phyloP scores from a whole-genome alignment of 2,888 invertebrate species.

The Drosophila macrospina region DNA sequence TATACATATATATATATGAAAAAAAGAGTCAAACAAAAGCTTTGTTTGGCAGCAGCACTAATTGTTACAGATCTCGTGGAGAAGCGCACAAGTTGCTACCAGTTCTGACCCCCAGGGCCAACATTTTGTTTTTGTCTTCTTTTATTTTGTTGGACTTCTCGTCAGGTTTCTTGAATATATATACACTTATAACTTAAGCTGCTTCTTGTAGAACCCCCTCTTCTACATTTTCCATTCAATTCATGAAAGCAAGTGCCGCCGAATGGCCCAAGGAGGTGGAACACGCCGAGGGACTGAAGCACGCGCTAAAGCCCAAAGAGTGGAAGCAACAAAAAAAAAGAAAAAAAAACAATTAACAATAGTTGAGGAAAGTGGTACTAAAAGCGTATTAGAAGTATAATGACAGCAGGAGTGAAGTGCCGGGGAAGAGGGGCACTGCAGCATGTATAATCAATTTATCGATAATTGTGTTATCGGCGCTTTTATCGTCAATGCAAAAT shows the following conservation, averaged over 20 bases:
- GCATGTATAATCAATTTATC: not conserved
- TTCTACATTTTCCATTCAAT: slow-evolving; percentile 13
- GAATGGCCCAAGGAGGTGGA: slow-evolving; percentile 63
- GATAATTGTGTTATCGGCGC: slow-evolving; percentile 4
- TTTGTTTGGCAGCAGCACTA: slow-evolving; percentile 69
- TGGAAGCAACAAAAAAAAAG: slow-evolving; percentile 8
- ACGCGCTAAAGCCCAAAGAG: slow-evolving; percentile 65
- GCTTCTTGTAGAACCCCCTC: not conserved
- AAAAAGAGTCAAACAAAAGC: slow-evolving; percentile 67
- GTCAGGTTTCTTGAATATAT: slow-evolving; percentile 29
- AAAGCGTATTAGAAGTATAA: slow-evolving; percentile 41
- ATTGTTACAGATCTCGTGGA: slow-evolving; percentile 79
- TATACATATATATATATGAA: not conserved
- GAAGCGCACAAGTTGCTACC: slow-evolving; percentile 76
- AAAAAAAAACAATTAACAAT: slow-evolving; percentile 44
- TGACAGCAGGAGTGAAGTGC: not conserved
- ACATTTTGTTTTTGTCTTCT: not conserved
- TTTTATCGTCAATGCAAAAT: not conserved
- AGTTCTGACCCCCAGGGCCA: slow-evolving; percentile 66
- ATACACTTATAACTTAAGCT: slow-evolving; percentile 16
- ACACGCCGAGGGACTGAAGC: slow-evolving; percentile 45
- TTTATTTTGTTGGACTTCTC: slow-evolving; percentile 33
- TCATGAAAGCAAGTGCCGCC: slow-evolving; percentile 76
- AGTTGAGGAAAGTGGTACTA: slow-evolving; percentile 37
- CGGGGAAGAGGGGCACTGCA: not conserved